Evolutionary conservation across 30 jellyfish, hydroid and myxozoan species (phyloP).

Genomic region (Euphysa ruthae): DNA sequence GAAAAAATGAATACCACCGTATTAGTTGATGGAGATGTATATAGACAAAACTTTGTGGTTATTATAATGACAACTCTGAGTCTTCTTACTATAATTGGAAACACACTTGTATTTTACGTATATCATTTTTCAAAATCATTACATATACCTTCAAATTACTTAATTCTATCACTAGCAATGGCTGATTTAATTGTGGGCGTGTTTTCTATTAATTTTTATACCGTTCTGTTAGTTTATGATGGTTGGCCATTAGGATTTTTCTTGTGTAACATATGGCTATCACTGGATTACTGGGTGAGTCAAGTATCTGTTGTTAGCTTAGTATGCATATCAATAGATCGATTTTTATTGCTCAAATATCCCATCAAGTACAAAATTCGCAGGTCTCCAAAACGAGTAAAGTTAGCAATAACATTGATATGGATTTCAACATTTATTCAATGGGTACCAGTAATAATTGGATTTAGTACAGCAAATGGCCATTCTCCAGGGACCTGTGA

Average conservation of each 20-base stretch:
- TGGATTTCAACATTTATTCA: slow-evolving; percentile 7
- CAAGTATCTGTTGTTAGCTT: not conserved
- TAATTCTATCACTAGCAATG: slow-evolving; percentile 8
- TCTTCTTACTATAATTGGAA: not conserved
- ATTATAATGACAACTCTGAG: not conserved
- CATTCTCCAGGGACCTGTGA: too few species aligned
- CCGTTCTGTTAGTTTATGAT: slow-evolving; percentile 8
- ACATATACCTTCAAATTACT: not conserved
- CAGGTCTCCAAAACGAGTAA: not conserved
- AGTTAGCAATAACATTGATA: not conserved
- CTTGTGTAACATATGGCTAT: slow-evolving; percentile 7
- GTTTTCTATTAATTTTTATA: slow-evolving; percentile 4
- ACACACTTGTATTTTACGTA: not conserved
- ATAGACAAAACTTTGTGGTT: too few species aligned
- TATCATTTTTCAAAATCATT: not conserved
- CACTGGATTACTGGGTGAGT: slow-evolving; percentile 5
- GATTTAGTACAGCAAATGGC: too few species aligned
- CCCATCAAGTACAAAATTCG: not conserved
- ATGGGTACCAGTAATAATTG: slow-evolving; percentile 16
- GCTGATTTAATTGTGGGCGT: slow-evolving; percentile 8
- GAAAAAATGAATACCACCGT: too few species aligned
- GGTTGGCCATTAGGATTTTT: slow-evolving; percentile 2
- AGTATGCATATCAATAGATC: not conserved
- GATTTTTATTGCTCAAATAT: not conserved
- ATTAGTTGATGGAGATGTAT: too few species aligned